A percentile compares a stretch with the other conserved stretches of the same genome.
phyloP scores from a whole-genome alignment of 23 tunicate species.

The Oikopleura dioica region DNA sequence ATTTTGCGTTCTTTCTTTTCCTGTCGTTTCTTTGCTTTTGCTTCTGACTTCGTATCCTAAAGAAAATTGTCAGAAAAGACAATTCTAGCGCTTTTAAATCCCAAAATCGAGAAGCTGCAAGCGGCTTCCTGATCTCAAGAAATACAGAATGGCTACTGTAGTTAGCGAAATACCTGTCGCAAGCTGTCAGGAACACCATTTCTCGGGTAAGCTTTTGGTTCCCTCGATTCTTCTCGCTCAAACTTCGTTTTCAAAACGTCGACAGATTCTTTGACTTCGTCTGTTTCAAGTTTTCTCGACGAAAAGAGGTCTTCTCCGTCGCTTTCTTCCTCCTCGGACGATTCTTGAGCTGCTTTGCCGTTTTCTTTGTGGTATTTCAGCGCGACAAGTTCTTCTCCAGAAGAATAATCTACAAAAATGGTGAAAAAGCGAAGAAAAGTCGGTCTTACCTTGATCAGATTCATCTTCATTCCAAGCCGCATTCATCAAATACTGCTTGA shows the following conservation, averaged over 20 bases:
- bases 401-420: background rate
- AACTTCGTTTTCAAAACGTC: background rate
- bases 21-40: background rate
- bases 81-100: too few species aligned
- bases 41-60: background rate
- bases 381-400: conserved; percentile 3
- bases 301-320: background rate
- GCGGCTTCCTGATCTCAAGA: too few species aligned
- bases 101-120: too few species aligned
- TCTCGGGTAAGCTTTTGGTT: background rate
- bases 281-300: background rate
- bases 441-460: too few species aligned
- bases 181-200: too few species aligned
- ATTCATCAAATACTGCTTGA: background rate
- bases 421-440: too few species aligned
- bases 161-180: too few species aligned
- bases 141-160: too few species aligned
- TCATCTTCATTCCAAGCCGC: conserved; percentile 1
- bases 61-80: too few species aligned
- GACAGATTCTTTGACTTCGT: background rate
- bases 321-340: background rate
- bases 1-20: background rate
- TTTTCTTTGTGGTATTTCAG: too few species aligned
- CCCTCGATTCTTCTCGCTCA: background rate
- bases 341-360: too few species aligned